phyloP scores from a whole-genome alignment of 2,797 vertebrate genomes.

The Sebastolobus alascanus region DNA sequence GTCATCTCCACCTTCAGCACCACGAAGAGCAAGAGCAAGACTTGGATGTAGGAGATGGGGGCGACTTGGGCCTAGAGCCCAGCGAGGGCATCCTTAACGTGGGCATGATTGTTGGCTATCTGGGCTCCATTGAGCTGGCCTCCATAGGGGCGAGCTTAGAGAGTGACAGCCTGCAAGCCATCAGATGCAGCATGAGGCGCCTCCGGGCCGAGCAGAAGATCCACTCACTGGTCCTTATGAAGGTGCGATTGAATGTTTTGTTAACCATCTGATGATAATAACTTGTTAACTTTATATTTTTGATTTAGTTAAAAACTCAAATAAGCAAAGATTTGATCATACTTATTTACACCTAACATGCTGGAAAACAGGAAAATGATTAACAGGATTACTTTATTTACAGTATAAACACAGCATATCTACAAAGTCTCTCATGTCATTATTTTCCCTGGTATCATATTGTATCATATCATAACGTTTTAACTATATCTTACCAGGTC shows the following conservation, averaged over 20 bases:
- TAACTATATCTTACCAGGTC: conserved; percentile 73
- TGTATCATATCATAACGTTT: conserved; percentile 16
- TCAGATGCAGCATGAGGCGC: conserved; percentile 97
- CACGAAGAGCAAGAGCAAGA: conserved; percentile 73
- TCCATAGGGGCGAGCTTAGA: conserved; percentile 92
- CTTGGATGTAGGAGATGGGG: conserved; percentile 72
- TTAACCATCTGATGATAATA: background rate
- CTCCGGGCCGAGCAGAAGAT: conserved; percentile 96
- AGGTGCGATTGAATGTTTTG: conserved; percentile 67
- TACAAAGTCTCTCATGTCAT: background rate
- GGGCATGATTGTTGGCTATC: conserved; percentile 97
- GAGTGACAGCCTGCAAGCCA: conserved; percentile 95
- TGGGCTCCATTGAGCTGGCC: conserved; percentile 98
- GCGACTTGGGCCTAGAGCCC: conserved; percentile 85
- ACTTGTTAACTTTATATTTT: background rate
- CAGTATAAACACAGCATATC: background rate
- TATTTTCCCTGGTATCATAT: background rate
- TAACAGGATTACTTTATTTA: background rate
- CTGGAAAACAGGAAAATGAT: background rate
- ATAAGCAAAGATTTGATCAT: background rate
- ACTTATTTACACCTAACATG: background rate
- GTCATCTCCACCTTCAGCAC: conserved; percentile 73
- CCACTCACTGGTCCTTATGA: conserved; percentile 95
- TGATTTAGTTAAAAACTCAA: background rate
- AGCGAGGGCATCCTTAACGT: conserved; percentile 93